A percentile compares a stretch with the other conserved stretches of the same genome.
These are phyloP conservation scores for Amphimallon solstitiale DNA, from an alignment of 2,888 invertebrate species.

Conservation along the genomic window DNA sequence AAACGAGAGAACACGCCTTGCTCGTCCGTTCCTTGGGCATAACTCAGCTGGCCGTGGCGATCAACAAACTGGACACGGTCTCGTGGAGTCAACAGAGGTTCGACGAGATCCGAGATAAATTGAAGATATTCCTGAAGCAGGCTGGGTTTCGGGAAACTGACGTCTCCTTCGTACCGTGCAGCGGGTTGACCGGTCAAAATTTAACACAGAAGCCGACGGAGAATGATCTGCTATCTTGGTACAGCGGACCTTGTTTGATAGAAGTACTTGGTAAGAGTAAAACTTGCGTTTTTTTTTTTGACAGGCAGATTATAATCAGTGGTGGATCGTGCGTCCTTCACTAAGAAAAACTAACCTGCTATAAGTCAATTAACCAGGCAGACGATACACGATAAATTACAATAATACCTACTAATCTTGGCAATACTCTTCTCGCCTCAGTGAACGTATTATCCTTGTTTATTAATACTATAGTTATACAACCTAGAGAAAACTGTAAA, in stretches of 20 bases:
- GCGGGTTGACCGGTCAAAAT: conserved; percentile 96
- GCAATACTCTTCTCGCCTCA: no score
- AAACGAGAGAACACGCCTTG: conserved; percentile 96
- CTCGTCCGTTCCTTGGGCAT: conserved; percentile 91
- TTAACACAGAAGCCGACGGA: conserved; percentile 75
- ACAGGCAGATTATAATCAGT: no score
- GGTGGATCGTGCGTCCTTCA: no score
- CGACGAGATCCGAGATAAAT: conserved; percentile 85
- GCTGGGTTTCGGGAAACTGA: conserved; percentile 91
- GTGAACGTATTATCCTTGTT: no score
- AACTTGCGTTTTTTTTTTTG: no score
- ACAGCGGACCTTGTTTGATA: conserved; percentile 84
- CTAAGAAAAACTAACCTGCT: no score
- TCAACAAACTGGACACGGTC: conserved; percentile 97
- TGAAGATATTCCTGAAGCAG: conserved; percentile 86
- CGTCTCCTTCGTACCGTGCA: conserved; percentile 92
- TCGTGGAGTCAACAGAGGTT: conserved; percentile 93
- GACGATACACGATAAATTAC: no score
- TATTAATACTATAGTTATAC: no score
- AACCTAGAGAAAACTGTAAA: no score
- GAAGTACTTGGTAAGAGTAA: conserved; percentile 83
- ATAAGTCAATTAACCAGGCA: no score
- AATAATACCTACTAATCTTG: no score
- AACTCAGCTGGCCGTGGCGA: conserved; percentile 90
- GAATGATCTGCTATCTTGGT: conserved; percentile 75